phyloP scores from a whole-genome alignment of 2,888 invertebrate species.

The Operophtera brumata region DNA sequence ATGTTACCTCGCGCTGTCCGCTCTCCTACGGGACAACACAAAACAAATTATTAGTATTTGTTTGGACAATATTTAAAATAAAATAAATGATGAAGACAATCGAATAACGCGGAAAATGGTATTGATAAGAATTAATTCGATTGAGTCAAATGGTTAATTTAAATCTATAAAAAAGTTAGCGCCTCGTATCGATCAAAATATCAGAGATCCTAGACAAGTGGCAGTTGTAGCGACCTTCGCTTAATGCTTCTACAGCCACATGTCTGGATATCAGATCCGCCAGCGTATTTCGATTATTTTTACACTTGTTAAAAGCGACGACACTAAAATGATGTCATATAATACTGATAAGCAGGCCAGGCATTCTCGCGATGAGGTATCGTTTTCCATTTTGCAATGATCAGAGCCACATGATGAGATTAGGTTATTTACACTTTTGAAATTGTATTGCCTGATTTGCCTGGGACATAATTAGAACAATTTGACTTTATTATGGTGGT shows the following conservation, averaged over 20 bases:
- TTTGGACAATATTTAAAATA: slow-evolving; percentile 10
- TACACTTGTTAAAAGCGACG: background rate
- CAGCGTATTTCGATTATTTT: no score
- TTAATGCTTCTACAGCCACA: no score
- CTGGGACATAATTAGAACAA: background rate
- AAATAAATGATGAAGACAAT: background rate
- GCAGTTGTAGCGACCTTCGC: no score
- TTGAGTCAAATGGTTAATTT: no score
- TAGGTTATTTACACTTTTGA: background rate
- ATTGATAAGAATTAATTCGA: background rate
- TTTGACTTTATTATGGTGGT: background rate
- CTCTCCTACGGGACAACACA: slow-evolving; percentile 84
- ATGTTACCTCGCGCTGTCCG: slow-evolving; percentile 86
- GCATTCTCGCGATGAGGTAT: background rate
- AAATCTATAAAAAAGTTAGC: no score
- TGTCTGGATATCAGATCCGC: no score
- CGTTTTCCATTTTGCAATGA: background rate
- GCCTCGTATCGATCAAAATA: no score
- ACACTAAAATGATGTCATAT: background rate
- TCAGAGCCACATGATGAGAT: background rate
- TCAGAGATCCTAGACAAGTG: no score
- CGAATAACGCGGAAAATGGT: background rate
- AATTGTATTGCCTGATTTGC: no score
- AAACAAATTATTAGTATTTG: slow-evolving; percentile 57
- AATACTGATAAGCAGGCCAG: background rate